Conservation (phyloP, 2,888 invertebrate genomes). For the Pyrrhosoma nymphula region DNA sequence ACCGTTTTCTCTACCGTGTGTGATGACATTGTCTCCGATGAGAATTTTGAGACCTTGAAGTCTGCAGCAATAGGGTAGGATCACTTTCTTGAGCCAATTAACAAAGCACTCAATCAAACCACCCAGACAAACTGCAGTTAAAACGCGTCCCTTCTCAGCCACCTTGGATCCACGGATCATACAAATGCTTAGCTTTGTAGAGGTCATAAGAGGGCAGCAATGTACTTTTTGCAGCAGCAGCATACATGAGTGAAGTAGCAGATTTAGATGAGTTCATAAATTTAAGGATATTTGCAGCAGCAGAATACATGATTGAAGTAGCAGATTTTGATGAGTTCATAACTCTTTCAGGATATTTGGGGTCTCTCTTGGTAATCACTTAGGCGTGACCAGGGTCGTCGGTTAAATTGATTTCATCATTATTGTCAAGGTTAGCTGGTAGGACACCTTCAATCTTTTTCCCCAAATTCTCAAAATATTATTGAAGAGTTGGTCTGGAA, state of each 20-base stretch:
- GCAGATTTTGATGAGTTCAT: constrained; percentile 11
- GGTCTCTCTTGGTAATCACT: not conserved
- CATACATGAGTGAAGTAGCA: not conserved
- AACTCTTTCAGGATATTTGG: constrained; percentile 1
- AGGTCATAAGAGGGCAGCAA: not conserved
- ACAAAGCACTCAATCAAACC: too few species aligned
- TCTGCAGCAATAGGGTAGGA: too few species aligned
- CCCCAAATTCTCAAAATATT: not conserved
- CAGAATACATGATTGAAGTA: too few species aligned
- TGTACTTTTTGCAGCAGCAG: not conserved
- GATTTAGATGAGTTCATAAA: not conserved
- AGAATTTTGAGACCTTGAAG: too few species aligned
- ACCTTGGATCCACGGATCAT: too few species aligned
- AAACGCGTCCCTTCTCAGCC: too few species aligned
- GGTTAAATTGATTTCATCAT: not conserved
- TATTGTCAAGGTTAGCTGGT: not conserved
- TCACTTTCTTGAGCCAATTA: too few species aligned
- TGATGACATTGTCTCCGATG: too few species aligned
- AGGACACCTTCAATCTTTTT: not conserved
- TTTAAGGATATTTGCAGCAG: not conserved
- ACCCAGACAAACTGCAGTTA: too few species aligned
- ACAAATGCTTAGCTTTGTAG: too few species aligned
- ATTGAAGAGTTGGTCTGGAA: too few species aligned
- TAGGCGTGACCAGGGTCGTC: not conserved
- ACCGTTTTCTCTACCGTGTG: too few species aligned